Conservation (phyloP, 2,888 invertebrate genomes). For the Serripes groenlandicus region DNA sequence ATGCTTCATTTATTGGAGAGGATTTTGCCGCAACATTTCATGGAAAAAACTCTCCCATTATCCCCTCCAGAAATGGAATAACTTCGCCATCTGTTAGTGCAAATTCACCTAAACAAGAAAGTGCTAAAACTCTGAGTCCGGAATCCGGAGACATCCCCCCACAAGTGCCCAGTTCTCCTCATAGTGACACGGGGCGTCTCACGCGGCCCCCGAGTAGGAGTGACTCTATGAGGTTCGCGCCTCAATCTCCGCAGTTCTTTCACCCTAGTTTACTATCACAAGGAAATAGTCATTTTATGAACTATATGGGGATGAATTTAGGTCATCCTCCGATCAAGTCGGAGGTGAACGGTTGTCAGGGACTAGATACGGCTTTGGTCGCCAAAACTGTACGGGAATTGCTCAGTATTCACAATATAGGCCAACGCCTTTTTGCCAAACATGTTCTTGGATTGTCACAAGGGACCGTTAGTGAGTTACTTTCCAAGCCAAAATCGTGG, state of each 20-base stretch:
- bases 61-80: conserved; percentile 48
- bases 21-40: conserved; percentile 92
- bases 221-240: conserved; percentile 61
- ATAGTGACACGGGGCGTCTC: conserved; percentile 46
- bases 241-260: conserved; percentile 70
- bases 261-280: conserved; percentile 50
- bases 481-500: conserved; percentile 99
- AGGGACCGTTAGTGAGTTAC: conserved; percentile 98
- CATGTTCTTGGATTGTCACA: conserved; percentile 97
- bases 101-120: conserved; percentile 57
- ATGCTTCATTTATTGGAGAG: conserved; percentile 90
- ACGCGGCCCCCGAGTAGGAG: conserved; percentile 60
- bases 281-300: conserved; percentile 70
- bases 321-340: conserved; percentile 57
- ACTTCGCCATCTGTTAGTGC: conserved; percentile 54
- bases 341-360: conserved; percentile 88
- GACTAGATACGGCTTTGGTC: conserved; percentile 96
- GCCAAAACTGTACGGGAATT: conserved; percentile 97
- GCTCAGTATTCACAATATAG: conserved; percentile 98
- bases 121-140: conserved; percentile 41
- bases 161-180: conserved; percentile 61
- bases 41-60: conserved; percentile 56
- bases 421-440: conserved; percentile 99
- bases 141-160: conserved; percentile 65
- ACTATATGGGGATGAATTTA: conserved; percentile 62